Base-by-base conservation (phyloP, 2,888 invertebrate genomes). In the Amiota minor region DNA sequence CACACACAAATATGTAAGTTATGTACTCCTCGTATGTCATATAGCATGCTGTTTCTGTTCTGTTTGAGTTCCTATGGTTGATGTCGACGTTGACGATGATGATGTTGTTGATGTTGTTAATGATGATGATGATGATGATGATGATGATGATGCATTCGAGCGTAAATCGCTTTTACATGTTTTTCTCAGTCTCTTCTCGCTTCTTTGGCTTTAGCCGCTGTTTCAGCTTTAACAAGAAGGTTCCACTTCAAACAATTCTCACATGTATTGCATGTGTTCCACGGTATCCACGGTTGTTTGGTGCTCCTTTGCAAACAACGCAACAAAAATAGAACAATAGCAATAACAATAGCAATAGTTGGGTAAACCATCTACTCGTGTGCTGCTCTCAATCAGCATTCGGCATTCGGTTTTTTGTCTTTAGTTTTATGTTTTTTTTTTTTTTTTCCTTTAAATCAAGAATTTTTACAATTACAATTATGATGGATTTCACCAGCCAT, bases 131-230 rank as follows among this genome's bases (percentile, higher is more conserved):
- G 69, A 53, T 74, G 61, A 12, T 61, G 45, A 16, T 20, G 76
- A 1, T 18, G 64, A 47, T 18, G 64, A 8, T 67, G 64, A 53
- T 78, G 75, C 77, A 75, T 77, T 77, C 67, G 50, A 50, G 50
- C 50, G 50, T 50, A 67, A 80, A 76, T 76, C 74, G 75, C 71
- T 74, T 78, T 76, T 65, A 73, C 76, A 75, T 79, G 76, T 83
- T 84, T 81, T 81, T 35, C 35, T 35, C 56, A 56, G 16, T 18
- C 56, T n/a, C 56, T 20, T 18, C n/a, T 20, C 56, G 8, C n/a
- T 16, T n/a, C 53, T 14, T 53, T 53, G 53, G 53, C 53, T 53
- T 53, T 56, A 6, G 18, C 56, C 62, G 11, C 35, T 62, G 14
- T 23, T 53, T 53, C 35, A 35, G 35, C 35, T 6, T 35, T 35